Evolutionary conservation across 1,140 invertebrate genomes (phyloP).

Genomic region (Camponotus pennsylvanicus): DNA sequence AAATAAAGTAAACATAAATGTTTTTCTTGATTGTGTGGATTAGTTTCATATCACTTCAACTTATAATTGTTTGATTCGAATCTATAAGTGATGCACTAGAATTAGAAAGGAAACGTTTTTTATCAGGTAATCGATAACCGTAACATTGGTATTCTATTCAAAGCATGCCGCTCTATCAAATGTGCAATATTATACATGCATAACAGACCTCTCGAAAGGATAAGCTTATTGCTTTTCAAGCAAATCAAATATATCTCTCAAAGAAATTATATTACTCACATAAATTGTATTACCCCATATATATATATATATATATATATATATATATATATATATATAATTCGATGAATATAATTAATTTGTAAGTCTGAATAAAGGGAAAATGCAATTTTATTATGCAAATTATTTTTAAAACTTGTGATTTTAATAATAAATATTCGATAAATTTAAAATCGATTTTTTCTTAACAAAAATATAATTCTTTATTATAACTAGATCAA

Average conservation of each 20-base stretch:
- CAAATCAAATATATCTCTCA: not conserved
- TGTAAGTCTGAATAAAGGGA: not conserved
- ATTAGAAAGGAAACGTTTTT: not conserved
- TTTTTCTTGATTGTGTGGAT: not conserved
- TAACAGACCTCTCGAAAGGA: not conserved
- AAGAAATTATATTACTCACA: not conserved
- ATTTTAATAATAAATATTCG: too few relatives aligned
- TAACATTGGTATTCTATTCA: not conserved
- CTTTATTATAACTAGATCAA: too few relatives aligned
- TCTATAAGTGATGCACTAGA: not conserved
- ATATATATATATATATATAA: not conserved
- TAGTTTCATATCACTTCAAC: not conserved
- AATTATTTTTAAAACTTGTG: not conserved
- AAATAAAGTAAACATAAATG: not conserved
- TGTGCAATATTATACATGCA: not conserved
- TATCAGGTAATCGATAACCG: not conserved
- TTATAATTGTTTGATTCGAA: not conserved
- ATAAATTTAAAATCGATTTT: too few relatives aligned
- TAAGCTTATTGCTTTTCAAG: not conserved
- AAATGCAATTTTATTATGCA: not conserved
- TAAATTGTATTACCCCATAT: not conserved
- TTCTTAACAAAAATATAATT: too few relatives aligned
- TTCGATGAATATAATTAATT: not conserved
- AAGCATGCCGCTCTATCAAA: not conserved
- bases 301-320: not conserved